A percentile compares a stretch with the other conserved stretches of the same genome.
phyloP scores from a whole-genome alignment of 2,113 vertebrate species.

The Mormoops blainvillei region DNA sequence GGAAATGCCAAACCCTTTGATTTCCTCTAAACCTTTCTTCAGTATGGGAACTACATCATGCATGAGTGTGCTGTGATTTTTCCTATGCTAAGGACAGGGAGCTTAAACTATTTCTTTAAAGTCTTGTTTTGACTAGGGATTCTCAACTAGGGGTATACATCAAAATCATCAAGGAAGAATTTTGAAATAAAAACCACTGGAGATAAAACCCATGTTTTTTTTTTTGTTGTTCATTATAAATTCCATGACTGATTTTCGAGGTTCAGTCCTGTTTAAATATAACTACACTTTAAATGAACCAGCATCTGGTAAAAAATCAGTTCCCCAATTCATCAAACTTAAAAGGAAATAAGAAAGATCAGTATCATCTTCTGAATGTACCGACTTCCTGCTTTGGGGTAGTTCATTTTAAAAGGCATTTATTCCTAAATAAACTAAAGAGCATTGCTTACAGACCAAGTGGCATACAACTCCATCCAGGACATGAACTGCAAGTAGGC shows the following conservation, averaged over 20 bases:
- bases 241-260: background rate
- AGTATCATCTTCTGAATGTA: background rate
- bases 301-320: background rate
- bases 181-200: background rate
- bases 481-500: conserved; percentile 44
- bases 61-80: background rate
- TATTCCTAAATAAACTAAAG: conserved; percentile 28
- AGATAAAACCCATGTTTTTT: background rate
- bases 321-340: background rate
- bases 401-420: background rate
- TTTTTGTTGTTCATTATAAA: background rate
- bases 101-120: background rate
- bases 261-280: background rate
- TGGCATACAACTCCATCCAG: background rate
- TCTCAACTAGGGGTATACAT: background rate
- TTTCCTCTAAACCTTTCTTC: background rate
- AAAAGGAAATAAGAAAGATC: background rate
- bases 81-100: background rate
- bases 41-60: background rate
- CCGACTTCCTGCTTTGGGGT: background rate
- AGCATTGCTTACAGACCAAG: background rate
- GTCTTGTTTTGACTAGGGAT: background rate
- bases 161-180: background rate
- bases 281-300: background rate
- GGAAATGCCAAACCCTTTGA: background rate